These are phyloP conservation scores for Talpa occidentalis DNA, from an alignment of 2,113 vertebrate genomes.

Conservation along the genomic window DNA sequence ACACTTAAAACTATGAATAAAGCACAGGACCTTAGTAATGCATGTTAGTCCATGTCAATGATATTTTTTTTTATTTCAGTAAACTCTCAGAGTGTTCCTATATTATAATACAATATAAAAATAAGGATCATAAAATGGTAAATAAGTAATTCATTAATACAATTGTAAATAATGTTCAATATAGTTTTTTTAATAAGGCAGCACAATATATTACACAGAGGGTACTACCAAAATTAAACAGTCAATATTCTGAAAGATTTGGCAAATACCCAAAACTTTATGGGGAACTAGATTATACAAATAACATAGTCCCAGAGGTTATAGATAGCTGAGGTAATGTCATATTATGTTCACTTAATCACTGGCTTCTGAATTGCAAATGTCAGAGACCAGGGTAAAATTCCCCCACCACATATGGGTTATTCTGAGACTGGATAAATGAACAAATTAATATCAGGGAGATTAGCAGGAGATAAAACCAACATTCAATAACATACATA, in stretches of 20 bases:
- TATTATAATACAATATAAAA: background rate
- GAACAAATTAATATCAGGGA: no score
- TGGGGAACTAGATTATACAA: background rate
- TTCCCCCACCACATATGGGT: no score
- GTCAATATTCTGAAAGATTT: conserved; percentile 36
- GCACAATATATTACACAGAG: background rate
- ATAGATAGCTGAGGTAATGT: background rate
- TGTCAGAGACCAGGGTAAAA: no score
- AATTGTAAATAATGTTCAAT: background rate
- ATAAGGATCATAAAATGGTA: background rate
- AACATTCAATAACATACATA: no score
- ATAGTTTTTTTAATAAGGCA: background rate
- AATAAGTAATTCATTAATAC: background rate
- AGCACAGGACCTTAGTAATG: background rate
- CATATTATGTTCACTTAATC: background rate
- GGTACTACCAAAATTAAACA: conserved; percentile 11
- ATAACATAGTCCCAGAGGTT: background rate
- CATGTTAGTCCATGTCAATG: background rate
- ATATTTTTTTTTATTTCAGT: background rate
- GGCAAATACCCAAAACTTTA: background rate
- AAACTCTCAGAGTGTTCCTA: background rate
- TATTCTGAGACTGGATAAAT: no score
- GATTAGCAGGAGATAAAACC: no score
- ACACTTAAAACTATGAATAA: background rate
- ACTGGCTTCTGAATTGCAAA: background rate